A percentile compares a stretch with the other conserved stretches of the same genome.
These are phyloP conservation scores for Neogobius melanostomus DNA, from an alignment of 2,113 vertebrate genomes.

Conservation along the genomic window DNA sequence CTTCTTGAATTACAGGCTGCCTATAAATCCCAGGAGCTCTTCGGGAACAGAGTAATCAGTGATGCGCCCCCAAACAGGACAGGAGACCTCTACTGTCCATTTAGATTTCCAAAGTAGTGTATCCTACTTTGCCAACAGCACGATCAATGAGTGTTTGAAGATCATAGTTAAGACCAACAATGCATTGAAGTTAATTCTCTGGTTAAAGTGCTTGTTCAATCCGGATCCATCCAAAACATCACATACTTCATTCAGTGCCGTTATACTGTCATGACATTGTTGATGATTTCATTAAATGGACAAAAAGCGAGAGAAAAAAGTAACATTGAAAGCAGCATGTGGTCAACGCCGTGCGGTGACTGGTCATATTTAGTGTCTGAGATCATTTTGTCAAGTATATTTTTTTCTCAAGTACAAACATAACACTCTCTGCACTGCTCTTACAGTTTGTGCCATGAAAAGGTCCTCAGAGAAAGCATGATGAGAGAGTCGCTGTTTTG, in stretches of 20 bases:
- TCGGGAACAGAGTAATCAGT: conserved; percentile 28
- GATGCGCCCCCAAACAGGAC: neutral
- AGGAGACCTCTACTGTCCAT: conserved; percentile 60
- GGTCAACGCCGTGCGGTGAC: neutral
- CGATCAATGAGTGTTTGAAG: neutral
- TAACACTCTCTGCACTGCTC: neutral
- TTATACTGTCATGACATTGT: neutral
- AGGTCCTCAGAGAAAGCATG: conserved; percentile 34
- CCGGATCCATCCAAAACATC: neutral
- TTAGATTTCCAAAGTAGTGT: conserved; percentile 29
- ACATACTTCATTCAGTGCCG: neutral
- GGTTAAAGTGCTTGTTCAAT: conserved; percentile 55
- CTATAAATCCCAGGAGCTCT: conserved; percentile 49
- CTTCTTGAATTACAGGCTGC: conserved; percentile 40
- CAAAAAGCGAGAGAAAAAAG: conserved; percentile 8
- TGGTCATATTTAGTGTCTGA: conserved; percentile 3
- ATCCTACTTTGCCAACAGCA: neutral
- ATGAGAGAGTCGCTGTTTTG: conserved; percentile 41
- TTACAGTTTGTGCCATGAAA: neutral
- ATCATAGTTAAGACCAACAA: neutral
- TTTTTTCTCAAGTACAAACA: neutral
- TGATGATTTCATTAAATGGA: conserved; percentile 19
- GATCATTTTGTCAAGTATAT: conserved; percentile 13
- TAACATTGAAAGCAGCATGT: conserved; percentile 13
- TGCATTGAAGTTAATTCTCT: conserved; percentile 42